A percentile compares a stretch with the other conserved stretches of the same genome.
Conservation (phyloP, 2,797 vertebrate species). For the Peromyscus aztecus region DNA sequence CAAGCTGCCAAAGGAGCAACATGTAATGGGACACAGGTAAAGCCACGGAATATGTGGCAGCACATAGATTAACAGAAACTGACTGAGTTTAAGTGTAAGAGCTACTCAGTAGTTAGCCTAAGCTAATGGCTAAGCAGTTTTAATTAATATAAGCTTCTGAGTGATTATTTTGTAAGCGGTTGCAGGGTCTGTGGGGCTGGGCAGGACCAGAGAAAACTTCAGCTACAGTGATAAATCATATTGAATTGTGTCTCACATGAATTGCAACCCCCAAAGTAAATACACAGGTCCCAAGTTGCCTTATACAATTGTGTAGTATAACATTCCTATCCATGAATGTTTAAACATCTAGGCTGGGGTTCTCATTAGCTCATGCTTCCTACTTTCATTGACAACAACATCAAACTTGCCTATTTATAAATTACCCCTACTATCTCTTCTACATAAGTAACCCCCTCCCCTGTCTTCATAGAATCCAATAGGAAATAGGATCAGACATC, state of each 20-base stretch:
- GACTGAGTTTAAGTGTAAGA: no score
- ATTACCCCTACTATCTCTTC: background rate
- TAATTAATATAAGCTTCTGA: no score
- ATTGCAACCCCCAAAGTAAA: background rate
- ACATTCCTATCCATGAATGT: background rate
- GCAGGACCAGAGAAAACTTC: no score
- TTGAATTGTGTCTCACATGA: background rate
- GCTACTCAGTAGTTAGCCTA: no score
- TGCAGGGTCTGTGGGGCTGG: no score
- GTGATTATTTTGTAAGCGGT: no score
- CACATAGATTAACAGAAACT: no score
- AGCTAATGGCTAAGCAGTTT: no score
- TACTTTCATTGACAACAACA: slow-evolving; percentile 11
- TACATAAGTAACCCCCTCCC: background rate
- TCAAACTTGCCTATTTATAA: background rate
- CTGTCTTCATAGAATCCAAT: background rate
- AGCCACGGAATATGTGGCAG: no score
- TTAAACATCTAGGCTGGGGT: background rate
- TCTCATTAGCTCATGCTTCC: slow-evolving; percentile 18
- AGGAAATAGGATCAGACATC: background rate
- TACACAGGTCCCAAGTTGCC: background rate
- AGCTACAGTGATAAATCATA: background rate
- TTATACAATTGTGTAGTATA: background rate
- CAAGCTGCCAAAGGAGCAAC: no score
- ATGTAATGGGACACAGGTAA: no score